Evolutionary conservation across 2,797 vertebrate genomes (phyloP), one percentile per base, ranked within the genome.

Genomic region (Diglossa cyanea): DNA sequence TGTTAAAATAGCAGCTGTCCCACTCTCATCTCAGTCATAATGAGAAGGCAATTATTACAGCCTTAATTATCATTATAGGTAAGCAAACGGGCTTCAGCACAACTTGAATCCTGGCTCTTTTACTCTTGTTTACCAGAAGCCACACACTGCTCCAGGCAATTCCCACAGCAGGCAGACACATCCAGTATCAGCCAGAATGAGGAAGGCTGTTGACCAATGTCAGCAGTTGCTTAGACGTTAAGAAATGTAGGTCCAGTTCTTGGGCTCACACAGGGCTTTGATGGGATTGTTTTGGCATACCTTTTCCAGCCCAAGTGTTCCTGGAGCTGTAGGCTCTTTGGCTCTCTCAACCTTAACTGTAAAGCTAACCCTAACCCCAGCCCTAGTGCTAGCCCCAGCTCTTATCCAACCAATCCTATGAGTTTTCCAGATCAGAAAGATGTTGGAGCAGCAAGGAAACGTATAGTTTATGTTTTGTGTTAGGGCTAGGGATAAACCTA

Each of bases 1-100:
- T 88, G 51, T 93, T 90, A 65, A 81, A 77, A 75, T 3, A 91
- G 76, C 82, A 95, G 70, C 93, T 95, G 93, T 90, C 73, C 47
- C 10, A 33, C 31, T 91, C 57, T 71, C 77, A 83, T 86, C 35
- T 63, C 80, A 84, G 13, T 37, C 50, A 61, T 51, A 87, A 91
- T 50, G 70, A 90, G 63, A 68, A 80, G 44, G 40, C 47, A 65
- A 82, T 92, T 89, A 54, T 47, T 77, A 44, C 8, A 79, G 62
- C 44, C 47, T 54, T 57, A 72, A 65, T 39, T 87, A 63, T 21
- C 21, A 66, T 63, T 73, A 8, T 20, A 88, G 48, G 60, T 84
- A 73, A 88, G 62, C 37, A 78, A 73, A 44, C 9, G 63, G 60
- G n/a, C 48, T 84, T 68, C 80, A 82, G 63, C 55, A 88, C 71